Percentiles rank a stretch among this genome's conserved stretches.
These are phyloP conservation scores for Stigmatopora nigra DNA, from an alignment of 2,113 vertebrate species.

Conservation along the genomic window DNA sequence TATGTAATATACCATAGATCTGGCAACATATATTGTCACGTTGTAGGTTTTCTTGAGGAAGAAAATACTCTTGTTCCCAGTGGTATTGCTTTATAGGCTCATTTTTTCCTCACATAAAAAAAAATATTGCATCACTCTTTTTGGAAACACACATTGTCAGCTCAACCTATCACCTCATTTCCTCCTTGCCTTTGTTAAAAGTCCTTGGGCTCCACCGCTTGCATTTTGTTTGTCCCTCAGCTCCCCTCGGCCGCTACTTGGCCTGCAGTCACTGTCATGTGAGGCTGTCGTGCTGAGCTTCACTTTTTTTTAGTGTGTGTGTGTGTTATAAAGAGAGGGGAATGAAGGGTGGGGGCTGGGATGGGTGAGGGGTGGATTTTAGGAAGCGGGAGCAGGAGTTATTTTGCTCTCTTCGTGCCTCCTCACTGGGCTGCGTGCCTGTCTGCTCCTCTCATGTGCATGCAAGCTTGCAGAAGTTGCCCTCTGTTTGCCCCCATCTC, in stretches of 20 bases:
- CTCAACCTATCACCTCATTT: conserved; percentile 1
- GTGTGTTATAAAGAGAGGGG: conserved; percentile 6
- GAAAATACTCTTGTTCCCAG: background rate
- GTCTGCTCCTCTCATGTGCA: conserved; percentile 52
- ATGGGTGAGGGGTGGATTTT: too few species aligned
- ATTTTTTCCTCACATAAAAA: background rate
- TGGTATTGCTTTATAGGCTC: conserved; percentile 20
- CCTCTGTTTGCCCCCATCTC: conserved; percentile 50
- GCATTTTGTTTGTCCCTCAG: background rate
- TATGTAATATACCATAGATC: background rate
- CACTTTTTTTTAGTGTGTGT: conserved; percentile 19
- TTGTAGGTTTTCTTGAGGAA: background rate
- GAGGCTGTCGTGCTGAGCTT: conserved; percentile 24
- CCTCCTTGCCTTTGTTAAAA: background rate
- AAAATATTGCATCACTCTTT: background rate
- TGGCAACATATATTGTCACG: background rate
- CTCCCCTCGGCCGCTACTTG: background rate
- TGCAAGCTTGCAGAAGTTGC: conserved; percentile 50
- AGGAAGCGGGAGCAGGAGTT: conserved; percentile 16
- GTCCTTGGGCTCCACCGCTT: background rate
- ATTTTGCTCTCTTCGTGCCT: conserved; percentile 47
- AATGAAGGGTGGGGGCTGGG: background rate
- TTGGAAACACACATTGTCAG: background rate
- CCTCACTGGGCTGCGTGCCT: conserved; percentile 44
- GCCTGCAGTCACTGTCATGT: conserved; percentile 27